phyloP scores from a whole-genome alignment of 2,888 invertebrate genomes.

The Rhaphigaster nebulosa region DNA sequence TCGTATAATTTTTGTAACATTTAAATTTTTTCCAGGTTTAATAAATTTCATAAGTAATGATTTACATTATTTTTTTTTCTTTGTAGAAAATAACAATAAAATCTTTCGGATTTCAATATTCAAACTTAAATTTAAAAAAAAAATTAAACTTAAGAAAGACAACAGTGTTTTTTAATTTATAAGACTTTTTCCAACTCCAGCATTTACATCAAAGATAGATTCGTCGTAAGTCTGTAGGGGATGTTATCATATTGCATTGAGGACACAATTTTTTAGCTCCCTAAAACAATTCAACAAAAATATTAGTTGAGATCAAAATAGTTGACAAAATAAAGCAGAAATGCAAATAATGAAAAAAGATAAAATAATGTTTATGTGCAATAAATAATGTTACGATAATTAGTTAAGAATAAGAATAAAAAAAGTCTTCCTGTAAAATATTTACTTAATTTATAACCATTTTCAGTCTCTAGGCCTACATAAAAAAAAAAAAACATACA shows the following conservation, averaged over 20 bases:
- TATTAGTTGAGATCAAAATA: not conserved
- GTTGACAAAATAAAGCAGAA: not conserved
- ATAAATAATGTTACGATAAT: too few species aligned
- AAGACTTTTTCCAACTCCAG: not conserved
- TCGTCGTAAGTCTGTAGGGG: constrained; percentile 86
- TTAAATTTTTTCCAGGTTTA: not conserved
- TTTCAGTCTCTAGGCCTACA: too few species aligned
- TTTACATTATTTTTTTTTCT: constrained; percentile 36
- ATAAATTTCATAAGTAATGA: not conserved
- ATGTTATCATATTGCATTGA: constrained; percentile 94
- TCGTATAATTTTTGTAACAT: constrained; percentile 16
- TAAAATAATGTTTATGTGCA: not conserved
- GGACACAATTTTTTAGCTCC: constrained; percentile 94
- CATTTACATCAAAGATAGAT: constrained; percentile 84
- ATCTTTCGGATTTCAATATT: constrained; percentile 13
- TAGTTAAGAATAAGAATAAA: too few species aligned
- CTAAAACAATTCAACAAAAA: constrained; percentile 69
- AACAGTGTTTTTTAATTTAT: constrained; percentile 34
- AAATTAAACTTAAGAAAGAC: constrained; percentile 49
- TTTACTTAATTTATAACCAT: too few species aligned
- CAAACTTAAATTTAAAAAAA: constrained; percentile 31
- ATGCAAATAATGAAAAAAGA: not conserved
- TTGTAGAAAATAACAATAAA: constrained; percentile 43
- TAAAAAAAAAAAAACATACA: too few species aligned
- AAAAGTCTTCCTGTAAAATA: too few species aligned